Evolutionary conservation across 2,113 vertebrate genomes (phyloP).

Genomic region (Boleophthalmus pectinirostris): DNA sequence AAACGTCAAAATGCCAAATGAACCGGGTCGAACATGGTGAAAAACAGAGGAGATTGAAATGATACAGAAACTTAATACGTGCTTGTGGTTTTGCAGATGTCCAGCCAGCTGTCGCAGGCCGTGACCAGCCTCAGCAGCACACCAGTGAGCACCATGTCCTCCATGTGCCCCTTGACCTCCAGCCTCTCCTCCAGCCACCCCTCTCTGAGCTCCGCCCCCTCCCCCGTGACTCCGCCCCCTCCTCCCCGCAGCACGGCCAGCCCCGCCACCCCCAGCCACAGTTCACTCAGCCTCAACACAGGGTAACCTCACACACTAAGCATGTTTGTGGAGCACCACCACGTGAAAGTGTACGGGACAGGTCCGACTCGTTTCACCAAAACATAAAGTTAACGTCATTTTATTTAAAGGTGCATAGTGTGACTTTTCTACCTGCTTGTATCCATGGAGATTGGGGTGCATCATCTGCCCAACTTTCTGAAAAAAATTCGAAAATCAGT

Average conservation of each 20-base stretch:
- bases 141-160: constrained; percentile 89
- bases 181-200: constrained; percentile 82
- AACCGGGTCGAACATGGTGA: background rate
- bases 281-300: constrained; percentile 85
- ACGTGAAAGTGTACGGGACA: too few species aligned
- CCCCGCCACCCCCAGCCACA: constrained; percentile 85
- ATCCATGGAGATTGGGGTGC: too few species aligned
- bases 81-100: constrained; percentile 60
- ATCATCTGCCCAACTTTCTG: too few species aligned
- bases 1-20: background rate
- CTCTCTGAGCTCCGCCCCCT: constrained; percentile 80
- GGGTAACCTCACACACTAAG: constrained; percentile 75
- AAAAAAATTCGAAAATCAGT: too few species aligned
- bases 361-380: too few species aligned
- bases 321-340: too few species aligned
- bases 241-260: constrained; percentile 86
- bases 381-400: too few species aligned
- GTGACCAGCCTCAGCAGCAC: constrained; percentile 89
- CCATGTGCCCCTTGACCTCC: constrained; percentile 82
- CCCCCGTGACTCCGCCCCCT: constrained; percentile 84
- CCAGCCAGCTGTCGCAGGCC: constrained; percentile 83
- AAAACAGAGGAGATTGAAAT: too few species aligned
- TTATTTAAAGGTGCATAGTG: too few species aligned
- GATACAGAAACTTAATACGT: constrained; percentile 12
- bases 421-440: too few species aligned